These are phyloP conservation scores for Machimus atricapillus DNA, from an alignment of 2,888 invertebrate genomes.

Conservation along the genomic window DNA sequence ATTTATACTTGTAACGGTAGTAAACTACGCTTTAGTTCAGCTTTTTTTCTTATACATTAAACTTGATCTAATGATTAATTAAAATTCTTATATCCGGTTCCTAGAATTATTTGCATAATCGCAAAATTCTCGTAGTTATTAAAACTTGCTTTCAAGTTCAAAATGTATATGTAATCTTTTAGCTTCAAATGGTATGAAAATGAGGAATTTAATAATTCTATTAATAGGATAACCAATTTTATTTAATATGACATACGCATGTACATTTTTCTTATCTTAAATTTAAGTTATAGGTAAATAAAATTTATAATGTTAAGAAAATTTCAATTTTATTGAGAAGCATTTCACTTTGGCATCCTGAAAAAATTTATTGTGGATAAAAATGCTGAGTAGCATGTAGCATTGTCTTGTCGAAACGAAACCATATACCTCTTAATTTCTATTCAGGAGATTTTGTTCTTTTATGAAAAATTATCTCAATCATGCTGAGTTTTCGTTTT, in stretches of 20 bases:
- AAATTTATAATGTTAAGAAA: neutral
- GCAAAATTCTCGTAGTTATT: neutral
- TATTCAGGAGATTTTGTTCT: too few relatives aligned
- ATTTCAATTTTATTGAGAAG: neutral
- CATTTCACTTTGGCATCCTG: too few relatives aligned
- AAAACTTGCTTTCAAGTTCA: neutral
- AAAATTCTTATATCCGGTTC: neutral
- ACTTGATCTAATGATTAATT: neutral
- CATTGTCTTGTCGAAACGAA: too few relatives aligned
- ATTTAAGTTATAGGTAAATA: too few relatives aligned
- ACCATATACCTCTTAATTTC: too few relatives aligned
- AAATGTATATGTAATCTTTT: neutral
- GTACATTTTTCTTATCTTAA: too few relatives aligned
- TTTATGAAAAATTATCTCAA: too few relatives aligned
- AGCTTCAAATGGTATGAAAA: neutral
- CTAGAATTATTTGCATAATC: neutral
- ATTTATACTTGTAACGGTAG: neutral
- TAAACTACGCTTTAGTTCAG: neutral
- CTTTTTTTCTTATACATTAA: neutral
- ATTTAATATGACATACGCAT: neutral
- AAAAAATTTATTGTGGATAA: too few relatives aligned
- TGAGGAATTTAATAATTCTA: neutral
- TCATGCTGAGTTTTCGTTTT: neutral
- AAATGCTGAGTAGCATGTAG: too few relatives aligned
- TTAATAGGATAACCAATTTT: neutral